Conservation (phyloP, 2,113 vertebrate species). For the Saimiri boliviensis region DNA sequence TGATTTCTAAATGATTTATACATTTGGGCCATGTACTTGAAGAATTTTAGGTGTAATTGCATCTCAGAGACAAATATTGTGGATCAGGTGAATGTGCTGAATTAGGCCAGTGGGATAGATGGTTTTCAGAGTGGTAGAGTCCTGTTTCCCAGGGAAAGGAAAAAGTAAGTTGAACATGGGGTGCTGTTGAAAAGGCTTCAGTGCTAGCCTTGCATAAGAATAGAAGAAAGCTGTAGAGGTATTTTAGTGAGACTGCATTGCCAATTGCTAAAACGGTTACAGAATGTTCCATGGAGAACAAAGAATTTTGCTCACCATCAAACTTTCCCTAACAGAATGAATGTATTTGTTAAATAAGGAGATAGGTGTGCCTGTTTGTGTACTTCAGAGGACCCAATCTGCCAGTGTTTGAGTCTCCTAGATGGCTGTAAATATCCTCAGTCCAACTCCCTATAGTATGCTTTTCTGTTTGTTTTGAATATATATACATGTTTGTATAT, state of each 20-base stretch:
- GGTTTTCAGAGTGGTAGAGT: neutral
- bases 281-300: neutral
- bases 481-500: too few species aligned
- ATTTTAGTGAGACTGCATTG: neutral
- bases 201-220: neutral
- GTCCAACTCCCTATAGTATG: neutral
- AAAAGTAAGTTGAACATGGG: neutral
- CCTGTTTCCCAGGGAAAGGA: neutral
- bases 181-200: neutral
- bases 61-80: neutral
- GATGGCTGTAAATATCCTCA: neutral
- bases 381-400: neutral
- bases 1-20: neutral
- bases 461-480: slow-evolving; percentile 31
- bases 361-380: neutral
- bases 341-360: neutral
- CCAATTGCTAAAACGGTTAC: neutral
- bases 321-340: neutral
- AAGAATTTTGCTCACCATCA: neutral
- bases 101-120: neutral
- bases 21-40: neutral
- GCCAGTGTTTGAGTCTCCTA: neutral
- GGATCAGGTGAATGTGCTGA: neutral
- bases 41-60: neutral
- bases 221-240: neutral